Conservation (phyloP, 2,888 invertebrate species). For the Pecten maximus region DNA sequence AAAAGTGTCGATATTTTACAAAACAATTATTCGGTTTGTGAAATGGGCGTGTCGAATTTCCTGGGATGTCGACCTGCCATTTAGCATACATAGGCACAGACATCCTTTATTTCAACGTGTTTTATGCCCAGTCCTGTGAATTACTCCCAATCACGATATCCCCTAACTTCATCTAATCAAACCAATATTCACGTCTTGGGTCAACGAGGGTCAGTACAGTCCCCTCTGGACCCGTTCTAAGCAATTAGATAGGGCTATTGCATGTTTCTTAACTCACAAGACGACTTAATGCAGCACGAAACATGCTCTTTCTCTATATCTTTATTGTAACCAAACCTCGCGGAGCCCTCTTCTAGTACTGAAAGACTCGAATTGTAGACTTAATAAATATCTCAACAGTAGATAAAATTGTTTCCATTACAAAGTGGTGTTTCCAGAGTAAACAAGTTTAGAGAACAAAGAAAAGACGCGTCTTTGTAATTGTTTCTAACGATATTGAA, state of each 20-base stretch:
- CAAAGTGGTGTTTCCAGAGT: neutral
- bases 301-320: neutral
- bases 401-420: neutral
- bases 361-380: neutral
- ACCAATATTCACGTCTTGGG: neutral
- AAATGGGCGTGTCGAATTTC: neutral
- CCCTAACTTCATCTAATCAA: neutral
- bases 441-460: neutral
- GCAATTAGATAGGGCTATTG: conserved; percentile 2
- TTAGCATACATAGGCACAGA: neutral
- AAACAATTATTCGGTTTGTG: neutral
- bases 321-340: neutral
- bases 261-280: conserved; percentile 16
- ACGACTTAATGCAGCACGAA: neutral
- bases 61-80: neutral
- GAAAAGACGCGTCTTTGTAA: neutral
- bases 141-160: neutral
- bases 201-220: neutral
- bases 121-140: neutral
- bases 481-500: neutral
- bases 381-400: neutral
- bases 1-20: neutral
- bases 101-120: conserved; percentile 2
- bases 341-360: neutral
- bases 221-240: neutral